Evolutionary conservation across 2,888 invertebrate genomes (phyloP), one percentile per base, ranked within the genome.

Genomic region (Corythucha ciliata): DNA sequence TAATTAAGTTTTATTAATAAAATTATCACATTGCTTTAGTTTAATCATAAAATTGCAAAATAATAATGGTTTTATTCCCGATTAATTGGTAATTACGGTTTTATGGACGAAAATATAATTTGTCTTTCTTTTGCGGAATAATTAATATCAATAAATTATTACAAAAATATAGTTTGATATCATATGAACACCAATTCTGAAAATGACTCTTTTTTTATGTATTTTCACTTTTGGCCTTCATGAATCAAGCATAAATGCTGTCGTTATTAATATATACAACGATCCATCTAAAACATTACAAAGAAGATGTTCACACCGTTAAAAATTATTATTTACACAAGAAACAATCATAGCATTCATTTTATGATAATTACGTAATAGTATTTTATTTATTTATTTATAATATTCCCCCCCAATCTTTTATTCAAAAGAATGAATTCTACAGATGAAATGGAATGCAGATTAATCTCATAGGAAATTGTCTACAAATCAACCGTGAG

Each of bases 81-180:
- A 21, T 22, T 34, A 47, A 39, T 36, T 49, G n/a, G 16, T 49
- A 41, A 49, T 40, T 32, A 41, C 25, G 41, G 49, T 29, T 22
- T 41, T 24, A 41, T 21, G 21, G 49, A 41, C 41, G 49, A 49
- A 49, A 49, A 49, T 49, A 49, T 49, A 49, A 33, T 48, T 49
- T 49, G 49, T 49, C 49, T 49, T 49, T 49, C 49, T 49, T 49
- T 49, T 49, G 20, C 49, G 49, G 49, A 49, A 49, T 49, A 49
- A 49, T 40, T 49, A 49, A 49, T 41, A 41, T 49, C 42, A 49
- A 49, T 49, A 49, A 49, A 49, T 49, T 49, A 49, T 49, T 49
- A 49, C 49, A 49, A 49, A 49, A 49, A 49, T 49, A 49, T 40
- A 49, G 49, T 49, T 49, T 40, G 49, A 49, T 49, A 49, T 48